Evolutionary conservation across 2,113 vertebrate species (phyloP).

Genomic region (Camelus bactrianus): DNA sequence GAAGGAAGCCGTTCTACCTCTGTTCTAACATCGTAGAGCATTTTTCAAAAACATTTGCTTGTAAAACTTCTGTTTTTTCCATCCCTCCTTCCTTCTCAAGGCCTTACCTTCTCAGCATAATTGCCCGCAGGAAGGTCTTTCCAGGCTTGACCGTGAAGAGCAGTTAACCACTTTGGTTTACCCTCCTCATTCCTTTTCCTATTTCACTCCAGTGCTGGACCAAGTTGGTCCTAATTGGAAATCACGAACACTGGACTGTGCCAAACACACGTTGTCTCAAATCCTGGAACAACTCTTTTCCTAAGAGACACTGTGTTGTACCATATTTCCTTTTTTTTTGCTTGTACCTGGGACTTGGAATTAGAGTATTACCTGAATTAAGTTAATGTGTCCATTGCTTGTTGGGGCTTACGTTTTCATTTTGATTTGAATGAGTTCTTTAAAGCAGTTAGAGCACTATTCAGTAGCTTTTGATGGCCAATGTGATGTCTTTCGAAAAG

Average conservation of each 20-base stretch:
- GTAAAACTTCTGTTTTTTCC: not conserved
- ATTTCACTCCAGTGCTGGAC: not conserved
- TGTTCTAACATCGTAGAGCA: not conserved
- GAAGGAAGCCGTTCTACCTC: not conserved
- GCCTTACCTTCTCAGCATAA: not conserved
- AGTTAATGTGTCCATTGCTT: not conserved
- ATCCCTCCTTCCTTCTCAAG: not conserved
- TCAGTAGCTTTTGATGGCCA: not conserved
- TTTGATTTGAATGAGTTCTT: not conserved
- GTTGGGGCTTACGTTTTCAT: not conserved
- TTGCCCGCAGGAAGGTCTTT: not conserved
- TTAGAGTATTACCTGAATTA: constrained; percentile 1
- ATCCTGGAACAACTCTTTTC: not conserved
- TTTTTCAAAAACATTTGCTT: not conserved
- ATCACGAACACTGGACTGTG: not conserved
- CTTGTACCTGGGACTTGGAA: not conserved
- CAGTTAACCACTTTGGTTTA: not conserved
- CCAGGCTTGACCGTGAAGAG: not conserved
- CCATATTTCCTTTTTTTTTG: not conserved
- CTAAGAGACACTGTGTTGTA: not conserved
- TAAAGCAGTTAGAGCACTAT: not conserved
- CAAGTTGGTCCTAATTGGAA: constrained; percentile 22
- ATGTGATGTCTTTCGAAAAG: not conserved
- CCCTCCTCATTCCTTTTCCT: not conserved
- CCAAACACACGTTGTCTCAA: not conserved